Base-by-base conservation (phyloP, 2,113 vertebrate species). In the Bungarus multicinctus region DNA sequence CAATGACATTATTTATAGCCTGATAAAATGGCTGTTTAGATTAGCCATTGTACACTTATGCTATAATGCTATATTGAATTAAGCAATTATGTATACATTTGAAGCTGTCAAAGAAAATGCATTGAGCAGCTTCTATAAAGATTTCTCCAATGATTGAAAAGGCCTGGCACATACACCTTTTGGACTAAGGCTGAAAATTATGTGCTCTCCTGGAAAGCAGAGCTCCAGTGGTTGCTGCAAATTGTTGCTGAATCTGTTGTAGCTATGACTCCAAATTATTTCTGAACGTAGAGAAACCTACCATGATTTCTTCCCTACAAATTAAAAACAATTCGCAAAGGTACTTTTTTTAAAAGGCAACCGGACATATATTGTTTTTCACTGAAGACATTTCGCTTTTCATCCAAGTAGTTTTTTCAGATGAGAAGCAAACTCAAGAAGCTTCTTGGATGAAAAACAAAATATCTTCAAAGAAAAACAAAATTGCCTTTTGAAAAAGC, bases 21-120 rank as follows among this genome's bases (percentile, higher is more conserved):
- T 91, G 93, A 95, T 93, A 91, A 93, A 87, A 47, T 89, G 74
- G 74, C 53, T 64, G 47, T 69, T 91, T 88, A 90, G 50, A 88
- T 94, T 92, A 93, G 58, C 92, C 93, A 90, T 95, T 96, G 58
- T 39, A 88, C 89, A 25, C 45, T 94, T 96, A 88, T 94, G n/a
- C 57, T 95, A 95, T 91, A 95, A 58, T 39, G 89, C 10, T 89
- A 57, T 23, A 50, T n/a, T 55, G 92, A 18, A 81, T 39, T 10
- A 93, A 92, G 91, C 5, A 88, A 4, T 6, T 55, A 88, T 34
- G 89, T 90, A 0, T 69, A 43, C 60, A 20, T 74, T 90, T 93
- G 90, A 50, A 94, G 9, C 39, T 58, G 69, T 43, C 5, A 34
- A 0, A 39, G 4, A 87, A 18, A 86, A 58, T 47, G 9, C 14